Evolutionary conservation across 2,797 vertebrate species (phyloP).

Genomic region (Lepus oiostolus): DNA sequence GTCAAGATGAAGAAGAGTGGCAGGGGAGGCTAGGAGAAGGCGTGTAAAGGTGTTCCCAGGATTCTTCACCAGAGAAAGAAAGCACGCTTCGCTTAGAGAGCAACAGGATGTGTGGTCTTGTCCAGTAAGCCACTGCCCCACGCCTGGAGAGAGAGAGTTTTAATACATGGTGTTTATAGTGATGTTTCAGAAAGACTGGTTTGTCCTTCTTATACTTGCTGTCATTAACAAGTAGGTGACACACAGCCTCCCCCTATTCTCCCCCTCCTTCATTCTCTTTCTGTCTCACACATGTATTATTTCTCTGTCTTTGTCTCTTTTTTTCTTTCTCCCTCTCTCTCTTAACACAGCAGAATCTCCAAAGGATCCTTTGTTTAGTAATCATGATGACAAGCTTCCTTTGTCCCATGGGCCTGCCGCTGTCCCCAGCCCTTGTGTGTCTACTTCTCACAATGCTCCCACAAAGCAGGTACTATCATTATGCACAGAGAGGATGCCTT

Average conservation of each 20-base stretch:
- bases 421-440: background rate
- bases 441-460: background rate
- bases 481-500: background rate
- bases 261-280: background rate
- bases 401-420: background rate
- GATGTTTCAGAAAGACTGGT: background rate
- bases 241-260: background rate
- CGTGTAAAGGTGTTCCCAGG: background rate
- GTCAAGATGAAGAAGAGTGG: background rate
- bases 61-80: background rate
- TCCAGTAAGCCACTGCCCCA: background rate
- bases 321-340: background rate
- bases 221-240: background rate
- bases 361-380: conserved; percentile 15
- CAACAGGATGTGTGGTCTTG: background rate
- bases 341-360: background rate
- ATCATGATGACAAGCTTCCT: background rate
- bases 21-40: background rate
- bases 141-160: background rate
- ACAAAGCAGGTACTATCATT: background rate
- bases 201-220: background rate
- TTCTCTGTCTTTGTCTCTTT: background rate
- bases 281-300: background rate
- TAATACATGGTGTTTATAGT: background rate
- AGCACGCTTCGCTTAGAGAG: background rate